Percentiles rank a stretch among this genome's conserved stretches.
Evolutionary conservation across 2,113 vertebrate genomes (phyloP).

Genomic region (Heterotilapia buettikoferi): DNA sequence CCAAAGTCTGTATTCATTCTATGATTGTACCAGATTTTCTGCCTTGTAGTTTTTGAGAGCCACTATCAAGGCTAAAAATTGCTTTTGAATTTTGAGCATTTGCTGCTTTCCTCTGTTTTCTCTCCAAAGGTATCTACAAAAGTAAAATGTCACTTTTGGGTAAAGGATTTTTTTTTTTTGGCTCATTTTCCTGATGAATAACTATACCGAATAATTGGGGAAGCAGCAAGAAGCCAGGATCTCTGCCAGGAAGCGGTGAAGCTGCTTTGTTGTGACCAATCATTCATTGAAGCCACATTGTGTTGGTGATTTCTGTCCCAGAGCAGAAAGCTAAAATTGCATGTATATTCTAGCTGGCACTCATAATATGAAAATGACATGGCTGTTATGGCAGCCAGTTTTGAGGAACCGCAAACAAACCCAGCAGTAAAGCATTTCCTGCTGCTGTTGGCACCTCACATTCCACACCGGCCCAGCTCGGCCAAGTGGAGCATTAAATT

Average conservation of each 20-base stretch:
- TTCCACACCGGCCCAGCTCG: background rate
- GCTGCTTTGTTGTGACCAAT: background rate
- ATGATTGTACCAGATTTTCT: background rate
- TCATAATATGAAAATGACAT: background rate
- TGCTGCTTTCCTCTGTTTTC: background rate
- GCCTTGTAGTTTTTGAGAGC: background rate
- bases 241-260: background rate
- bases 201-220: background rate
- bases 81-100: background rate
- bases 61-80: background rate
- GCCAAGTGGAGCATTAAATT: slow-evolving; percentile 43
- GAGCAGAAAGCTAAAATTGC: background rate
- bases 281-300: background rate
- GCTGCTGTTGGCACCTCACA: slow-evolving; percentile 23
- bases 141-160: background rate
- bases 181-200: background rate
- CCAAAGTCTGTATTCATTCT: background rate
- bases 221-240: background rate
- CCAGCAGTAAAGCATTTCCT: slow-evolving; percentile 16
- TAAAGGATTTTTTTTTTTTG: background rate
- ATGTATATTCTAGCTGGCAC: background rate
- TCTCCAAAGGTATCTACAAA: background rate
- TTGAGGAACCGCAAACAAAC: background rate
- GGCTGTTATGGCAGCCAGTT: background rate
- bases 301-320: background rate